These are phyloP conservation scores for Spodoptera litura DNA, from an alignment of 1,140 invertebrate genomes.

Conservation along the genomic window DNA sequence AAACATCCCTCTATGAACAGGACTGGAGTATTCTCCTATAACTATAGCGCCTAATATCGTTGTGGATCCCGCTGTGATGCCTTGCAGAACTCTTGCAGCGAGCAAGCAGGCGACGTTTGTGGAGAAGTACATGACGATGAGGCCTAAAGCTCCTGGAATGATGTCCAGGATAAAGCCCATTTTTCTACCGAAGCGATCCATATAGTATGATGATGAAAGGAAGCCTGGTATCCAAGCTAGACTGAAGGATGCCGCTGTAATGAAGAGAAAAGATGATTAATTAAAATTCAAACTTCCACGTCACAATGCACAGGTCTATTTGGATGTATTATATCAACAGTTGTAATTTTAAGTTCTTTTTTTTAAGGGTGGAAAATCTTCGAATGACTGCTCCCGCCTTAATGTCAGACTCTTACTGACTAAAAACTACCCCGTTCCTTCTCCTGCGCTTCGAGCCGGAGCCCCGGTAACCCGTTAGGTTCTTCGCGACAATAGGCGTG, in stretches of 20 bases:
- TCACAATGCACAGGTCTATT: no score
- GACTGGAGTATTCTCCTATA: conserved; percentile 73
- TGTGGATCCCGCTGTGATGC: conserved; percentile 63
- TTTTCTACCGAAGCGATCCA: conserved; percentile 68
- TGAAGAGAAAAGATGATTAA: background rate
- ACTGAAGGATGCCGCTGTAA: conserved; percentile 69
- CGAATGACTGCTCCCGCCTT: no score
- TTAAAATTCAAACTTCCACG: no score
- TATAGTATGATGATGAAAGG: conserved; percentile 62
- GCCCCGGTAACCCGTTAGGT: no score
- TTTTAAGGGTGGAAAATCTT: no score
- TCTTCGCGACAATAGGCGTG: no score
- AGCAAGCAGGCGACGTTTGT: conserved; percentile 57
- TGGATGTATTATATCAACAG: no score
- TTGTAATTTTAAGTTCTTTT: no score
- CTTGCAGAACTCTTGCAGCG: conserved; percentile 62
- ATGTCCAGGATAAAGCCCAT: conserved; percentile 57
- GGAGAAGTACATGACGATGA: conserved; percentile 67
- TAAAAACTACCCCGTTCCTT: no score
- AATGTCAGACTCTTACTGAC: no score
- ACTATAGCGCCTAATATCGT: conserved; percentile 70
- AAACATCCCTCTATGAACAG: conserved; percentile 71
- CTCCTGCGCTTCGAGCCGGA: no score
- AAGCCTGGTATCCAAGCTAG: conserved; percentile 65
- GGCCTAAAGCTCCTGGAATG: conserved; percentile 64